Percentiles rank a stretch among this genome's conserved stretches.
Evolutionary conservation across 2,888 invertebrate genomes (phyloP).

Genomic region (Cabera pusaria): DNA sequence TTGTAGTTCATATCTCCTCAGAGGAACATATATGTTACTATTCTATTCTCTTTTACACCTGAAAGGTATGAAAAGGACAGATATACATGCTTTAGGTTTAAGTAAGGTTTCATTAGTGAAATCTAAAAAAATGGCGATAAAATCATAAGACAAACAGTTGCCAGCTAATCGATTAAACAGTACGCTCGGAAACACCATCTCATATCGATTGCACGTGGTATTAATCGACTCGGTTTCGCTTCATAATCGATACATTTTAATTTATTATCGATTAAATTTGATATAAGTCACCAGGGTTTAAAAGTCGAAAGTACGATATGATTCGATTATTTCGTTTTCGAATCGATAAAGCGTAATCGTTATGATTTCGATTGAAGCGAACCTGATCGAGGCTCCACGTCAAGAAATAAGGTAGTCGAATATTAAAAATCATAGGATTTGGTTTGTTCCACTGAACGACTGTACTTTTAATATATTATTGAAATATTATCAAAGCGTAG

Average conservation of each 20-base stretch:
- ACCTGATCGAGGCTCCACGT: conserved; percentile 25
- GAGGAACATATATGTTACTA: too few species aligned
- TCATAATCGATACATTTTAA: conserved; percentile 19
- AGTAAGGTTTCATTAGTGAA: too few species aligned
- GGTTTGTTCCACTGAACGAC: conserved; percentile 23
- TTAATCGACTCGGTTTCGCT: conserved; percentile 28
- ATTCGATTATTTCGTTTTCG: conserved; percentile 16
- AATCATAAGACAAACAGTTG: conserved; percentile 30
- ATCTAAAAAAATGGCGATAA: too few species aligned
- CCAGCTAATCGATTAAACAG: conserved; percentile 29
- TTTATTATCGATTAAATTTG: not conserved
- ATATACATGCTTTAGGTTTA: too few species aligned
- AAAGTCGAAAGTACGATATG: conserved; percentile 17
- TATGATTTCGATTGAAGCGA: conserved; percentile 24
- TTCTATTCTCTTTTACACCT: too few species aligned
- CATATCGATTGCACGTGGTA: conserved; percentile 20
- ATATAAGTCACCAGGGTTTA: conserved; percentile 9
- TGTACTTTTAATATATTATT: too few species aligned
- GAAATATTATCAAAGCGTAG: too few species aligned
- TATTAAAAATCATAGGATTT: conserved; percentile 28
- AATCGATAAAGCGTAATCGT: conserved; percentile 23
- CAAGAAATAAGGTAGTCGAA: conserved; percentile 25
- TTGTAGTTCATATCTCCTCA: too few species aligned
- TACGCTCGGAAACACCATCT: conserved; percentile 36
- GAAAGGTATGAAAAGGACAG: too few species aligned